phyloP scores from a whole-genome alignment of 2,113 vertebrate genomes.

The Cyphomyrus plagiostoma region DNA sequence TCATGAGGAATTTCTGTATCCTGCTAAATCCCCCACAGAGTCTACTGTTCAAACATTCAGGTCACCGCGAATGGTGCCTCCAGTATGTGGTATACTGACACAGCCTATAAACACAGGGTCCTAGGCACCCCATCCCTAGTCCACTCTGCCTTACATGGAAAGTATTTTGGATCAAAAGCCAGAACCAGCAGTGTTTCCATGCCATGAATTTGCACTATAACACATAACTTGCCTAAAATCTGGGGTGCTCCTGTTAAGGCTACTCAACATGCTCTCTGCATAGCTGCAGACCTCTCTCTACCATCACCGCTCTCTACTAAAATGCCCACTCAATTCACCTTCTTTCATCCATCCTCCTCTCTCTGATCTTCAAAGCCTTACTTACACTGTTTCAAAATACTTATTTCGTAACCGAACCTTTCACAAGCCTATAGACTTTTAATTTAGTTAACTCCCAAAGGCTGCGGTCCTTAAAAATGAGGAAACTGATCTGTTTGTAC shows the following conservation, averaged over 20 bases:
- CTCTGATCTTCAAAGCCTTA: not conserved
- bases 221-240: not conserved
- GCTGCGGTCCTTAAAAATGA: not conserved
- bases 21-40: not conserved
- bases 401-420: not conserved
- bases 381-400: not conserved
- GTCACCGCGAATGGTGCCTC: not conserved
- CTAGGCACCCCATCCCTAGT: not conserved
- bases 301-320: not conserved
- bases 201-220: not conserved
- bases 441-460: conserved; percentile 1
- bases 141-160: not conserved
- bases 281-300: not conserved
- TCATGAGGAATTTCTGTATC: not conserved
- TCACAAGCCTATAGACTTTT: conserved; percentile 2
- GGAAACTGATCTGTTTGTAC: conserved; percentile 2
- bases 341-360: not conserved
- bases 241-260: not conserved
- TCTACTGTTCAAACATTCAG: conserved; percentile 3
- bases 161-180: not conserved
- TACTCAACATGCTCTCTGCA: not conserved
- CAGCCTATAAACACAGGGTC: not conserved
- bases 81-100: not conserved
- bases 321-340: not conserved
- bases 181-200: not conserved